Evolutionary conservation across 2,888 invertebrate species (phyloP).

Genomic region (Drosophila fungiperda): DNA sequence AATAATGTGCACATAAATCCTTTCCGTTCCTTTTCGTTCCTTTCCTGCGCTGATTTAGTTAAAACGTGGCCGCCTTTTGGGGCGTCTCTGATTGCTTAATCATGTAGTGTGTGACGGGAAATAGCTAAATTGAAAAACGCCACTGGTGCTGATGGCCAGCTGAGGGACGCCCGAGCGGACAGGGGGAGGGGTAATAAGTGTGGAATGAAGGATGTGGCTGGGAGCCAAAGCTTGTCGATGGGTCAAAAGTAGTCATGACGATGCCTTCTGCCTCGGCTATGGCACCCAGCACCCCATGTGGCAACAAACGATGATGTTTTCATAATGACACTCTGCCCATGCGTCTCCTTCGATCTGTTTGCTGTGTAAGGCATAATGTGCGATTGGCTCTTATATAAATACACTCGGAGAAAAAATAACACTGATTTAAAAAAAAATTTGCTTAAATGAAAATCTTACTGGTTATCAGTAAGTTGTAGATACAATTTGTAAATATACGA

Average conservation of each 20-base stretch:
- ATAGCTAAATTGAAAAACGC: constrained; percentile 76
- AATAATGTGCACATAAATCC: constrained; percentile 71
- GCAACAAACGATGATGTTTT: constrained; percentile 59
- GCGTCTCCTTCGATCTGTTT: constrained; percentile 8
- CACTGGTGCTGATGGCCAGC: constrained; percentile 61
- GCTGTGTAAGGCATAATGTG: constrained; percentile 10
- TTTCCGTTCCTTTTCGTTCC: constrained; percentile 13
- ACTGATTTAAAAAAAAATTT: neutral
- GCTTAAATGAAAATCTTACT: neutral
- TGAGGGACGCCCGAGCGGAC: neutral
- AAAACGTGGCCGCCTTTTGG: constrained; percentile 63
- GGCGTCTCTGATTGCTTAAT: constrained; percentile 72
- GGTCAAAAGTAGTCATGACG: constrained; percentile 52
- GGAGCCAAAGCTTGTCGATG: constrained; percentile 37
- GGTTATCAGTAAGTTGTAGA: neutral
- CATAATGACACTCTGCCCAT: constrained; percentile 41
- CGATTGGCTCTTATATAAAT: constrained; percentile 2
- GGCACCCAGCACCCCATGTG: constrained; percentile 33
- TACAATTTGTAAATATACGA: neutral
- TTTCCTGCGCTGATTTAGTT: constrained; percentile 50
- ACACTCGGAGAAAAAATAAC: neutral
- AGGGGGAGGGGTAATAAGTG: no score
- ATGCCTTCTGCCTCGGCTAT: constrained; percentile 1
- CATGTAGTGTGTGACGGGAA: constrained; percentile 72
- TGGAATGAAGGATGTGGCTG: neutral